These are phyloP conservation scores for Tympanuchus pallidicinctus DNA, from an alignment of 2,113 vertebrate species.

Conservation along the genomic window DNA sequence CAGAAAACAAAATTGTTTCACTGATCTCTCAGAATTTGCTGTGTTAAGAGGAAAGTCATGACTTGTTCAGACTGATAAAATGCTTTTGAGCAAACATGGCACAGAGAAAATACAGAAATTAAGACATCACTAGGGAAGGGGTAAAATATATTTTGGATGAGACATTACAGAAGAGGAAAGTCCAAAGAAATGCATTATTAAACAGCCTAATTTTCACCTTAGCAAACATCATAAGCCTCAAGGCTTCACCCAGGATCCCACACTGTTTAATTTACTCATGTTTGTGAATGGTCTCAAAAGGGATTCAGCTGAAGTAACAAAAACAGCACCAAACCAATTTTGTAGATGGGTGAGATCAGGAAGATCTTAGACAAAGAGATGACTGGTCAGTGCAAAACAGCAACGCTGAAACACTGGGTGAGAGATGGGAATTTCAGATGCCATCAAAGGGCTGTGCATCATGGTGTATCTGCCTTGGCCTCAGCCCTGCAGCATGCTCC, in stretches of 20 bases:
- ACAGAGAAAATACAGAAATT: not conserved
- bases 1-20: not conserved
- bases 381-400: not conserved
- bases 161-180: not conserved
- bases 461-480: not conserved
- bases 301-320: not conserved
- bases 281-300: not conserved
- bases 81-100: not conserved
- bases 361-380: not conserved
- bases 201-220: slow-evolving; percentile 10
- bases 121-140: not conserved
- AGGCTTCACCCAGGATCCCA: not conserved
- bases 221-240: not conserved
- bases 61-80: slow-evolving; percentile 16
- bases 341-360: not conserved
- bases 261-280: not conserved
- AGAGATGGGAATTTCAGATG: not conserved
- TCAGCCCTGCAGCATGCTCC: not conserved
- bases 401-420: not conserved
- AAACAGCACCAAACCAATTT: not conserved
- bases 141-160: not conserved
- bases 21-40: not conserved
- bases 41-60: not conserved
- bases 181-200: not conserved
- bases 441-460: not conserved